Percentiles rank a stretch among this genome's conserved stretches.
Conservation (phyloP, 35 echinoderm and acorn worm genomes). For the Stichopus chloronotus region DNA sequence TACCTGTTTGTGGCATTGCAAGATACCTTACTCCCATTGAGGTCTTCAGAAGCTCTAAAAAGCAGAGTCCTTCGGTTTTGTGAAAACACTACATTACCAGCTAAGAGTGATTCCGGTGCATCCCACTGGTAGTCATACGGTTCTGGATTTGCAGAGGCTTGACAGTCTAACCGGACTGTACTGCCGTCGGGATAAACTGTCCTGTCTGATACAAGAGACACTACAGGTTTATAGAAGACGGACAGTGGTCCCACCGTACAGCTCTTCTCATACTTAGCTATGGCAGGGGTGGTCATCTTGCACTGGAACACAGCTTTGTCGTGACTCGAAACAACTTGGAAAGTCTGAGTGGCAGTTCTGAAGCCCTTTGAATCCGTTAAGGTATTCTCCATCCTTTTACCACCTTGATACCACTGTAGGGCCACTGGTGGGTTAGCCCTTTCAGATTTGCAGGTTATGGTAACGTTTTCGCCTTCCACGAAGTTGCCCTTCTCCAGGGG, state of each 20-base stretch:
- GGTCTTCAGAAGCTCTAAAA: conserved; percentile 1
- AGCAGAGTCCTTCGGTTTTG: background rate
- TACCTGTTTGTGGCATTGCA: conserved; percentile 50
- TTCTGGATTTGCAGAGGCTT: conserved; percentile 66
- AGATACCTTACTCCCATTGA: conserved; percentile 13
- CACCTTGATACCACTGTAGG: conserved; percentile 63
- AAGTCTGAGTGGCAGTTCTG: conserved; percentile 56
- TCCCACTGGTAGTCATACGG: conserved; percentile 58
- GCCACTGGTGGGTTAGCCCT: conserved; percentile 83
- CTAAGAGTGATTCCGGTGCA: too few relatives aligned
- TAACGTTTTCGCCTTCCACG: conserved; percentile 62
- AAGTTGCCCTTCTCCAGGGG: conserved; percentile 64
- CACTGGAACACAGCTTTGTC: conserved; percentile 78
- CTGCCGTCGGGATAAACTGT: conserved; percentile 1
- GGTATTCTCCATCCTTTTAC: conserved; percentile 10
- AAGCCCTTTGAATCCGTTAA: conserved; percentile 62
- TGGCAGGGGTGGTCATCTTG: conserved; percentile 66
- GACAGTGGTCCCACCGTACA: conserved; percentile 67
- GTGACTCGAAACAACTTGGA: conserved; percentile 33
- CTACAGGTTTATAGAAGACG: conserved; percentile 65
- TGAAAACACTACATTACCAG: background rate
- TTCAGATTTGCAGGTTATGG: conserved; percentile 70
- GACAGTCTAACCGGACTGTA: conserved; percentile 53
- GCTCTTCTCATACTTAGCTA: conserved; percentile 44
- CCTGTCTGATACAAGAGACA: conserved; percentile 16